phyloP scores from a whole-genome alignment of 2,113 vertebrate species.

The Salvelinus alpinus region DNA sequence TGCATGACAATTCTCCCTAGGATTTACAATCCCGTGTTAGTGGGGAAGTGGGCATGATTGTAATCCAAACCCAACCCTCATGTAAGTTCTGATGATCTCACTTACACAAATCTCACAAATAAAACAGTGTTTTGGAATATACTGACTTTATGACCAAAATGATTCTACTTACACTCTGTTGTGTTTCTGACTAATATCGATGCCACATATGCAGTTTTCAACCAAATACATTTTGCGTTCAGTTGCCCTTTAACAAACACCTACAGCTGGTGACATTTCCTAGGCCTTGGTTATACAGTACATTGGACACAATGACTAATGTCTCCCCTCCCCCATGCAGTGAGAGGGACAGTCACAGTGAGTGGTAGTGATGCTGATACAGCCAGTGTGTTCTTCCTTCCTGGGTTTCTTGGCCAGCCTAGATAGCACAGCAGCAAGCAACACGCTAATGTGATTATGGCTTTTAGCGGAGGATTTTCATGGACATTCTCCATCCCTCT shows the following conservation, averaged over 20 bases:
- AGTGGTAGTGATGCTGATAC: conserved; percentile 7
- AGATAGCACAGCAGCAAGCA: conserved; percentile 34
- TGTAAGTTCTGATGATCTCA: too few relatives aligned
- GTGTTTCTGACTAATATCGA: too few relatives aligned
- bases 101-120: too few relatives aligned
- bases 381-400: conserved; percentile 44
- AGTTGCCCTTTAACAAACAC: conserved; percentile 15
- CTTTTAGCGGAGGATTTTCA: conserved; percentile 65
- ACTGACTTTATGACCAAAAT: too few relatives aligned
- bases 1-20: too few relatives aligned
- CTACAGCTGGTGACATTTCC: conserved; percentile 37
- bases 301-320: conserved; percentile 40
- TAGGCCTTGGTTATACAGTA: conserved; percentile 4
- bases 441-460: conserved; percentile 68
- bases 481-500: conserved; percentile 53
- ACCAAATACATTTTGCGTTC: too few relatives aligned
- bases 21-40: too few relatives aligned
- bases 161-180: too few relatives aligned
- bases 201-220: too few relatives aligned
- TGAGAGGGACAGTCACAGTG: conserved; percentile 9
- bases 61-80: too few relatives aligned
- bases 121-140: too few relatives aligned
- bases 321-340: conserved; percentile 28
- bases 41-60: too few relatives aligned
- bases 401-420: conserved; percentile 49